A percentile compares a stretch with the other conserved stretches of the same genome.
Conservation (phyloP, 1,140 invertebrate species). For the Charaxes varanes region DNA sequence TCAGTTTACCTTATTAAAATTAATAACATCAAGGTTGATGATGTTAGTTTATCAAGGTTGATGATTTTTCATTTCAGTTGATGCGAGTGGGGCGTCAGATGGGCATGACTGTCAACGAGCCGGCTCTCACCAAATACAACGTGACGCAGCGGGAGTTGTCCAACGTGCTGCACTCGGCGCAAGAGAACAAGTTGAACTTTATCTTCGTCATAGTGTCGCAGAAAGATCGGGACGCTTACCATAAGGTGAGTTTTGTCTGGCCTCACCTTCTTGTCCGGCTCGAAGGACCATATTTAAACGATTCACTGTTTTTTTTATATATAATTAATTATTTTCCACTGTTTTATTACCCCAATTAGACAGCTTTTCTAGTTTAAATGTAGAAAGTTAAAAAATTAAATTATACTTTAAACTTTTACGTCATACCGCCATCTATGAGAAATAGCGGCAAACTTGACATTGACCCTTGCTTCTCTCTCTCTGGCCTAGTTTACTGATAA, state of each 20-base stretch:
- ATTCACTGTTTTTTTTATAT: slow-evolving; percentile 4
- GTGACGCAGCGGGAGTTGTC: slow-evolving; percentile 24
- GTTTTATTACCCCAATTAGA: no score
- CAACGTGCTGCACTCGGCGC: slow-evolving; percentile 19
- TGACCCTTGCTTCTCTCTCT: no score
- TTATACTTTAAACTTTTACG: no score
- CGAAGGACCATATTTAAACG: no score
- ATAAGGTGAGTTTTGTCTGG: slow-evolving; percentile 38
- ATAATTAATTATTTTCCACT: not conserved
- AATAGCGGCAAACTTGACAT: no score
- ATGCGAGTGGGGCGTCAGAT: slow-evolving; percentile 31
- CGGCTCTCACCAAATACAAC: slow-evolving; percentile 24
- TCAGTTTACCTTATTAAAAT: not conserved
- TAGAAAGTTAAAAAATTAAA: no score
- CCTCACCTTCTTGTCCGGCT: no score
- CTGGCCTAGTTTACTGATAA: no score
- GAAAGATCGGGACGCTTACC: slow-evolving; percentile 41
- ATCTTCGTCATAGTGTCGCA: slow-evolving; percentile 43
- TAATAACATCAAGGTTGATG: not conserved
- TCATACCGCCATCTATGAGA: no score
- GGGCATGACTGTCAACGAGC: slow-evolving; percentile 39
- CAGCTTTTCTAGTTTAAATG: no score
- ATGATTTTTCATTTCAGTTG: slow-evolving; percentile 35
- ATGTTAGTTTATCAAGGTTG: not conserved
- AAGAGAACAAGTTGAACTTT: slow-evolving; percentile 31